A percentile compares a stretch with the other conserved stretches of the same genome.
phyloP scores from a whole-genome alignment of 2,797 vertebrate genomes.

The Echiichthys vipera region DNA sequence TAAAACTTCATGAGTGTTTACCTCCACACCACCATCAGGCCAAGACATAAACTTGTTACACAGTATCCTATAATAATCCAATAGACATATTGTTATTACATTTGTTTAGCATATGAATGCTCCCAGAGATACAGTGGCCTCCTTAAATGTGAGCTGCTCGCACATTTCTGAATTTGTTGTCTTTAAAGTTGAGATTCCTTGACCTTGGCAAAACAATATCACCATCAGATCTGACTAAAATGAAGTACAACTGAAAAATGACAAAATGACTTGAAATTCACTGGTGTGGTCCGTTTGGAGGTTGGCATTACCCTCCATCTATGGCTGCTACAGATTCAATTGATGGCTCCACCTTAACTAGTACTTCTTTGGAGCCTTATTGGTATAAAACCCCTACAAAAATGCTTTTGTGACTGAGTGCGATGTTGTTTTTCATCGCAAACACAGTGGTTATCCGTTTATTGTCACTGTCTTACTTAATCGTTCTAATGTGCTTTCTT shows the following conservation, averaged over 20 bases:
- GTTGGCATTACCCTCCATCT: not conserved
- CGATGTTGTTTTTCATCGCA: constrained; percentile 14
- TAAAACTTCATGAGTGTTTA: not conserved
- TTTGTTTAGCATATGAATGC: not conserved
- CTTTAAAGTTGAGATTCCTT: not conserved
- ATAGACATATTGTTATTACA: not conserved
- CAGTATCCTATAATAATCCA: not conserved
- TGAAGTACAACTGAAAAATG: not conserved
- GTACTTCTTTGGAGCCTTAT: not conserved
- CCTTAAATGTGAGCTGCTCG: not conserved
- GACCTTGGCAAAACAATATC: not conserved
- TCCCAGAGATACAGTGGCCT: not conserved
- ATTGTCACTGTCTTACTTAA: constrained; percentile 43
- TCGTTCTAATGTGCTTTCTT: constrained; percentile 20
- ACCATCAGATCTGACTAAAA: not conserved
- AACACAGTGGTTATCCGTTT: constrained; percentile 17
- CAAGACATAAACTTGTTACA: not conserved
- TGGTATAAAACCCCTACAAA: not conserved
- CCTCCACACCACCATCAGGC: not conserved
- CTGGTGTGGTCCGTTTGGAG: too few relatives aligned
- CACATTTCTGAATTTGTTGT: not conserved
- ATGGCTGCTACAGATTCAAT: not conserved
- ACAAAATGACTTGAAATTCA: too few relatives aligned
- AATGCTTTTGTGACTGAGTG: not conserved
- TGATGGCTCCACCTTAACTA: not conserved